Base-by-base conservation (phyloP, 2,113 vertebrate genomes). In the Pogona vitticeps region DNA sequence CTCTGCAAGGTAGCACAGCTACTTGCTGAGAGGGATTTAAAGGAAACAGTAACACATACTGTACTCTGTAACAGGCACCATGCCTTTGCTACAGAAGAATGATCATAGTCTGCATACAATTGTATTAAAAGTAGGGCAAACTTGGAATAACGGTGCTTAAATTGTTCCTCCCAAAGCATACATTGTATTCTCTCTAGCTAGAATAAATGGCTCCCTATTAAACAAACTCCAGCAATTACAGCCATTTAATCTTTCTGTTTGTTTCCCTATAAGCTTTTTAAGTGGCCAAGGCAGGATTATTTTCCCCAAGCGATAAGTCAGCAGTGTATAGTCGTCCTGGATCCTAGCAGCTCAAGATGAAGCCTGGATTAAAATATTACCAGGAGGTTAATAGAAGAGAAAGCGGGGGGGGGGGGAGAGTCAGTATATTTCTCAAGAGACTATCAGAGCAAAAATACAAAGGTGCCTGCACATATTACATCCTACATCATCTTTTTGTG, bases 351-450 rank as follows among this genome's bases (percentile, higher is more conserved):
- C 73, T 56, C 17, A 85, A 81, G 67, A 89, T 58, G 85, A 79
- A 88, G 88, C n/a, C 86, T 83, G 61, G 70, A 83, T 70, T 91
- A 91, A 90, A 52, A 58, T 87, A 91, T 88, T 87, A 78, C 58
- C 86, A 42, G 26, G 70, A 88, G 76, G 23, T 63, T 88, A 89
- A 89, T 7, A 84, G 70, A 90, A 38, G 56, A 84, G 82, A 89
- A 91, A 87, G 84, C 85, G 15, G 23, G 61, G 90, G 90, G n/a
- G n/a, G n/a, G n/a, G n/a, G 86, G 88, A 42, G 18, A 84, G 26
- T 31, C 59, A 56, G 9, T 78, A 58, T 79, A 86, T 93, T 93
- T 94, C 88, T 95, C 88, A 85, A 90, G 88, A 88, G 76, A 88
- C 46, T 38, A 2, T 77, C 88, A 89, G 38, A n/a, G 1, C 67